Percentiles rank a stretch among this genome's conserved stretches.
Evolutionary conservation across 2,797 vertebrate species (phyloP).

Genomic region (Neosalanx taihuensis): DNA sequence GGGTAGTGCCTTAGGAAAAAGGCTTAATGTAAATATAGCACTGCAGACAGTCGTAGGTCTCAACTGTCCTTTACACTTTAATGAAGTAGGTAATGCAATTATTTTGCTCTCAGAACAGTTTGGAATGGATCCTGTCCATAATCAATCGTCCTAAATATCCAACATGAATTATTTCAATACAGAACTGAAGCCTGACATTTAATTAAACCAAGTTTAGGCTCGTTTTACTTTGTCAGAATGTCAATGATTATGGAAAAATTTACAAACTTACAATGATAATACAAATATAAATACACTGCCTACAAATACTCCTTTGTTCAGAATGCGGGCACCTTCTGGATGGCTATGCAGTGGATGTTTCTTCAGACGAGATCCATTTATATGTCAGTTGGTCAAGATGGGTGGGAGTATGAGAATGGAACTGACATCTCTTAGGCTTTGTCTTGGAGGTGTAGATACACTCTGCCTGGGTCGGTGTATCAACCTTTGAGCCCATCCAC

Average conservation of each 20-base stretch:
- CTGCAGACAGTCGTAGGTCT: not conserved
- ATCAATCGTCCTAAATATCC: too few relatives aligned
- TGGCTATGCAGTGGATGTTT: slow-evolving; percentile 53
- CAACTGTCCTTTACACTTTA: not conserved
- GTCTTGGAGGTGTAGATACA: slow-evolving; percentile 20
- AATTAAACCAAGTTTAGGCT: too few relatives aligned
- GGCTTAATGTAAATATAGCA: slow-evolving; percentile 1
- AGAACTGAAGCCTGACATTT: too few relatives aligned
- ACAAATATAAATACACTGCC: not conserved
- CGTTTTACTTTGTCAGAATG: too few relatives aligned
- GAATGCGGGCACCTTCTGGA: slow-evolving; percentile 11
- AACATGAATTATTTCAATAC: too few relatives aligned
- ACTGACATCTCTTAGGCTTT: slow-evolving; percentile 4
- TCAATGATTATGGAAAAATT: not conserved
- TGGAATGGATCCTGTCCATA: not conserved
- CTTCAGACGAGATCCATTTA: slow-evolving; percentile 40
- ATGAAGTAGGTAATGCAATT: not conserved
- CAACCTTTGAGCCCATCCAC: not conserved
- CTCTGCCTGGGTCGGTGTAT: slow-evolving; percentile 12
- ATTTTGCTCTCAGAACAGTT: not conserved
- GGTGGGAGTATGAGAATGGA: slow-evolving; percentile 40
- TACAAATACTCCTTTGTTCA: not conserved
- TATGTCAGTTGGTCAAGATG: slow-evolving; percentile 29
- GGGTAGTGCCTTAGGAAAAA: slow-evolving; percentile 12
- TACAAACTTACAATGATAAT: not conserved